Percentiles rank a stretch among this genome's conserved stretches.
phyloP scores from a whole-genome alignment of 1,140 invertebrate species.

The Muscidifurax raptorellus region DNA sequence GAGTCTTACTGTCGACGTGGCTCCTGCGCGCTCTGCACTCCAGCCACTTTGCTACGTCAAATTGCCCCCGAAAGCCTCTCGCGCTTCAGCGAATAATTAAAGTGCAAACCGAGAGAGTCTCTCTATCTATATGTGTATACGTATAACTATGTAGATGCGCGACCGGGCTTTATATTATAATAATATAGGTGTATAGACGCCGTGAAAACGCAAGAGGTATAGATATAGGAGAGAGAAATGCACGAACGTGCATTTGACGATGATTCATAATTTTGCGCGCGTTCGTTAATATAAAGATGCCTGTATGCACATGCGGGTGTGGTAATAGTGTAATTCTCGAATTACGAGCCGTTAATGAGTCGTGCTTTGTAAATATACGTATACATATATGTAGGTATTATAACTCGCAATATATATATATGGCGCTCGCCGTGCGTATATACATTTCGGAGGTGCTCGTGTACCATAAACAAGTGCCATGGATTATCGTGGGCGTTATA shows the following conservation, averaged over 20 bases:
- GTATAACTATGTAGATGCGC: not conserved
- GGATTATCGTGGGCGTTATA: no score
- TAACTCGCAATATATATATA: no score
- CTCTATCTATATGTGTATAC: not conserved
- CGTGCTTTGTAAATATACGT: no score
- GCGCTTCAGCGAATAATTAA: slow-evolving; percentile 40
- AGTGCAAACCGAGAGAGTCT: not conserved
- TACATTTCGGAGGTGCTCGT: no score
- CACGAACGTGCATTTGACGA: not conserved
- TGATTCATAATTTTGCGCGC: not conserved
- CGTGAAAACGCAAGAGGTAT: not conserved
- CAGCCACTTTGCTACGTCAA: slow-evolving; percentile 21
- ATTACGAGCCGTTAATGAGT: not conserved
- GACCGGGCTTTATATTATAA: not conserved
- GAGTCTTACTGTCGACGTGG: slow-evolving; percentile 30
- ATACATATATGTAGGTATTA: no score
- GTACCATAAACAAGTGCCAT: no score
- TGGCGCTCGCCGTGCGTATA: no score
- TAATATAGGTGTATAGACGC: no score
- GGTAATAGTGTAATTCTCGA: not conserved
- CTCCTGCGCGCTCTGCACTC: not conserved
- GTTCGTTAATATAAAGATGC: not conserved
- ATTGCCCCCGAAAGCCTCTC: slow-evolving; percentile 20
- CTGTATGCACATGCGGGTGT: no score
- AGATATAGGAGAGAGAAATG: no score